phyloP scores from a whole-genome alignment of 2,797 vertebrate species.

The Manis crassicaudata region DNA sequence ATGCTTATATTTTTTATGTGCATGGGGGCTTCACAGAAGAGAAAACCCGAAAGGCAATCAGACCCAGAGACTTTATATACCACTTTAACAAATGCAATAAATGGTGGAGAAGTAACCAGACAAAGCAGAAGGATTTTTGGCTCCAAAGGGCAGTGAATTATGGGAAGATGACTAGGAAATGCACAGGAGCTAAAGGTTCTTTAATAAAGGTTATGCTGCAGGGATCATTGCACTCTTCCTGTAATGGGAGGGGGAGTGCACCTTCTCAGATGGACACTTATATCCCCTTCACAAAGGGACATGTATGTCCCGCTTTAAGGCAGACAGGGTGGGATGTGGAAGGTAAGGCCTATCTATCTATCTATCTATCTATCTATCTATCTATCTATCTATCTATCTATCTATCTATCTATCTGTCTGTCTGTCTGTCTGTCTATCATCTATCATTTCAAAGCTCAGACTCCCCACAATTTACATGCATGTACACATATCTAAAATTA shows the following conservation, averaged over 20 bases:
- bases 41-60: not conserved
- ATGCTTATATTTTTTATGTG: too few relatives aligned
- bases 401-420: not conserved
- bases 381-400: not conserved
- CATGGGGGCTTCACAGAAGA: too few relatives aligned
- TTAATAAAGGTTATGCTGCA: not conserved
- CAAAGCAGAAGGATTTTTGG: not conserved
- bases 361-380: not conserved
- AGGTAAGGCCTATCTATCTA: not conserved
- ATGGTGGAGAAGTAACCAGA: not conserved
- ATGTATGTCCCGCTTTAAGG: too few relatives aligned
- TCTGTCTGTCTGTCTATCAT: not conserved
- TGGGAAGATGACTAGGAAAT: not conserved
- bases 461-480: not conserved
- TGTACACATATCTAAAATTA: not conserved
- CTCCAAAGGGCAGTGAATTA: too few relatives aligned
- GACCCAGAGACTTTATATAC: not conserved
- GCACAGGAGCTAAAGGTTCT: rapidly evolving
- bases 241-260: rapidly evolving
- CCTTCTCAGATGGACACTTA: not conserved
- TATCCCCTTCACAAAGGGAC: not conserved
- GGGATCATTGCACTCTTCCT: rapidly evolving
- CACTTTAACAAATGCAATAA: not conserved
- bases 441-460: not conserved
- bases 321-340: not conserved